Evolutionary conservation across 2,888 invertebrate species (phyloP), one percentile per base, ranked within the genome.

Genomic region (Sphinx pinastri): DNA sequence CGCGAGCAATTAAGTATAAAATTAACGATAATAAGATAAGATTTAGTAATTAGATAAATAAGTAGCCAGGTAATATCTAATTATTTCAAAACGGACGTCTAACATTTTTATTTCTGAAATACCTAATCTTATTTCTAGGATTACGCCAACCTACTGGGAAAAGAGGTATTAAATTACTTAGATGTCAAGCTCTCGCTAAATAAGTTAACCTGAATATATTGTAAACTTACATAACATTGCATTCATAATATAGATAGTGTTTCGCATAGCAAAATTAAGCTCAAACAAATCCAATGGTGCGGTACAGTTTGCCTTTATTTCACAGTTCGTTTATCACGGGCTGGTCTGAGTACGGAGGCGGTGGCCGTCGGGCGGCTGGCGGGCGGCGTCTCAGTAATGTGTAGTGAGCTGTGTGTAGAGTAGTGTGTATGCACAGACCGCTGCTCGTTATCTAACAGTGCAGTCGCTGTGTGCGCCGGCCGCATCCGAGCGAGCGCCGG

Each of bases 291-390:
- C 75, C 71, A 69, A 72, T 74, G 67, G 66, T 75, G 49, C 13
- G 69, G 74, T 76, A 73, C 76, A 78, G 81, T 84, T 83, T 83
- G 81, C 81, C 81, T 83, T 82, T 79, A 81, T 82, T 84, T 84
- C 76, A 80, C 84, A 84, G 83, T 86, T 85, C 84, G 83, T 85
- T 87, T 84, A 83, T 81, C 83, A 79, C 81, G 79, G 81, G 63
- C 47, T 57, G 57, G 19, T 25, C 25, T 47, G 63, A 49, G 63
- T 12, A 63, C 16, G 63, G 63, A 12, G 63, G 31, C 49, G 63
- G 63, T n/a, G n/a, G n/a, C n/a, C n/a, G n/a, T n/a, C n/a, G n/a
- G n/a, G n/a, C 12, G 67, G 67, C 67, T 6, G 51, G 67, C 19
- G 71, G 68, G 70, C 68, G 70, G 2, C 49, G 52, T 51, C 54